phyloP scores from a whole-genome alignment of 2,888 invertebrate genomes.

The Amblyjoppa fuscipennis region DNA sequence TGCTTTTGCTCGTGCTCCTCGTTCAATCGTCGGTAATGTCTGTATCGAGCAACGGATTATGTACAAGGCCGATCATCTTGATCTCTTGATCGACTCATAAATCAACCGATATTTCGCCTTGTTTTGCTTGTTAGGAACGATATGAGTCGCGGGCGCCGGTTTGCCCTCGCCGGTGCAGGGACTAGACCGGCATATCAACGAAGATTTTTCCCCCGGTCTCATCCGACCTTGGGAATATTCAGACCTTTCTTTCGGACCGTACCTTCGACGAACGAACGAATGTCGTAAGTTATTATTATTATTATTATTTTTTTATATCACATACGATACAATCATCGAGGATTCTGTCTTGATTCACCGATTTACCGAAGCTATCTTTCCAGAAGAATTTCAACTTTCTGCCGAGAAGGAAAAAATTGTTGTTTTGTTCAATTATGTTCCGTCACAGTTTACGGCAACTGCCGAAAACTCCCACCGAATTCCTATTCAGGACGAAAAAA shows the following conservation, averaged over 20 bases:
- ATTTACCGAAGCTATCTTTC: background rate
- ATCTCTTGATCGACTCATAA: constrained; percentile 73
- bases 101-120: constrained; percentile 79
- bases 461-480: no score
- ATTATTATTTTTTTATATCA: constrained; percentile 44
- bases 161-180: background rate
- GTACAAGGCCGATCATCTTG: constrained; percentile 53
- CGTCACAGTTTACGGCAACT: no score
- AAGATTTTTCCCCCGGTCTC: constrained; percentile 36
- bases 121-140: constrained; percentile 79
- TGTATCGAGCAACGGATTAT: constrained; percentile 60
- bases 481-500: background rate
- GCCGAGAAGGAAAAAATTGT: background rate
- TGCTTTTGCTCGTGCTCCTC: constrained; percentile 31
- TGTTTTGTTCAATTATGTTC: background rate
- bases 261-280: constrained; percentile 1
- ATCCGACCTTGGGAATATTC: constrained; percentile 63
- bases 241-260: constrained; percentile 57
- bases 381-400: background rate
- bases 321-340: constrained; percentile 24
- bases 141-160: constrained; percentile 63
- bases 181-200: constrained; percentile 31
- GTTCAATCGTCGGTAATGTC: constrained; percentile 59
- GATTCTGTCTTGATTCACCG: constrained; percentile 13
- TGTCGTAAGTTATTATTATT: constrained; percentile 53